phyloP scores from a whole-genome alignment of 2,797 vertebrate genomes.

The Megalops cyprinoides region DNA sequence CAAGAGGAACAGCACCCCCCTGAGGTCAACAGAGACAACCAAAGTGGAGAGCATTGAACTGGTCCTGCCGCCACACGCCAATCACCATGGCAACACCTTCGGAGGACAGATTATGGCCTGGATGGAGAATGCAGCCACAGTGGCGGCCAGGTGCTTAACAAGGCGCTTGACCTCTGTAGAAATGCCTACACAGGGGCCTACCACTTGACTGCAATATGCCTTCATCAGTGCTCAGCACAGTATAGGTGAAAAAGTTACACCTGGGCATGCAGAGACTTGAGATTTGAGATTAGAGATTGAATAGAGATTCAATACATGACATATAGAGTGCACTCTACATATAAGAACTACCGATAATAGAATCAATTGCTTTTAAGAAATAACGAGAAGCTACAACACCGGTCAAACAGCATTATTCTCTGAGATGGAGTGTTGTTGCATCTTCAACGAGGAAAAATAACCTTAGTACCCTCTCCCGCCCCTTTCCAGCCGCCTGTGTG shows the following conservation, averaged over 20 bases:
- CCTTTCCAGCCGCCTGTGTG: slow-evolving; percentile 64
- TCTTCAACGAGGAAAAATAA: too few species aligned
- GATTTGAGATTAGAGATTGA: background rate
- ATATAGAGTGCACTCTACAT: background rate
- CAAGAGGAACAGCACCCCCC: slow-evolving; percentile 21
- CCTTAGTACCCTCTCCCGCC: background rate
- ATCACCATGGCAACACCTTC: slow-evolving; percentile 80
- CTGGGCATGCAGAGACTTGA: background rate
- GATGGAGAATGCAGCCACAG: slow-evolving; percentile 75
- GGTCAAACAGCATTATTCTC: too few species aligned
- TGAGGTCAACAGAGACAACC: slow-evolving; percentile 58
- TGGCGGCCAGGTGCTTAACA: slow-evolving; percentile 72
- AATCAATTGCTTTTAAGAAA: background rate
- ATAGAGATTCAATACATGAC: background rate
- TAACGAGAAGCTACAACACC: background rate
- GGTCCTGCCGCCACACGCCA: slow-evolving; percentile 75
- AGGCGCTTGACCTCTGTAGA: too few species aligned
- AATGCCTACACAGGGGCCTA: too few species aligned
- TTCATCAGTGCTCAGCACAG: background rate
- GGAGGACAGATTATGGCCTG: slow-evolving; percentile 81
- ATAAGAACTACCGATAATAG: background rate
- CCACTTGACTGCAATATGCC: background rate
- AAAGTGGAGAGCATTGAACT: slow-evolving; percentile 74
- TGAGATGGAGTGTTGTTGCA: too few species aligned
- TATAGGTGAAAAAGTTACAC: background rate